phyloP scores from a whole-genome alignment of 2,113 vertebrate genomes.

The Orcinus orca region DNA sequence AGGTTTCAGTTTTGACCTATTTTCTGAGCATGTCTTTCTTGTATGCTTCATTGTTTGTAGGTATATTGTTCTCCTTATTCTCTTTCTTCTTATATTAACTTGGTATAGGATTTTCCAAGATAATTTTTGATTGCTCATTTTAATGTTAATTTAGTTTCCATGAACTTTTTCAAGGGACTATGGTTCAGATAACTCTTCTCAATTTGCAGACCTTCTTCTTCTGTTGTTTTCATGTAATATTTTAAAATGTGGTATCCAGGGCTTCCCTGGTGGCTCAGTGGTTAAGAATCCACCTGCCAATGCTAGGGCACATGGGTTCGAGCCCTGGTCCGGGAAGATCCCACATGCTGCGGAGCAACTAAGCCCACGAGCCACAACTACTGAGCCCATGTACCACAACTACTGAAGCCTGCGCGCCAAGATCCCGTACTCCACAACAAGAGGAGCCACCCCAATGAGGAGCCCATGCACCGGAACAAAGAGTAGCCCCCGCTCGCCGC shows the following conservation, averaged over 20 bases:
- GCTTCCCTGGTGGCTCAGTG: too few relatives aligned
- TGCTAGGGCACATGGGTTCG: too few relatives aligned
- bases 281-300: too few relatives aligned
- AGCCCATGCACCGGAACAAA: accelerated
- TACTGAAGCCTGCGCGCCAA: too few relatives aligned
- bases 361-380: too few relatives aligned
- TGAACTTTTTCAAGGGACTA: background rate
- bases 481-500: too few relatives aligned
- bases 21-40: background rate
- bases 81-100: background rate
- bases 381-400: too few relatives aligned
- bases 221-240: background rate
- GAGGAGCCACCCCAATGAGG: too few relatives aligned
- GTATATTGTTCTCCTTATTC: background rate
- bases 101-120: background rate
- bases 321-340: too few relatives aligned
- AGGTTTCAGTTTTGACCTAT: background rate
- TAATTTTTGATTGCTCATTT: background rate
- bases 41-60: background rate
- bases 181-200: background rate
- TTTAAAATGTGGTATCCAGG: accelerated
- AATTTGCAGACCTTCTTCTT: background rate
- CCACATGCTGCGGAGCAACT: too few relatives aligned
- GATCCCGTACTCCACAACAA: too few relatives aligned
- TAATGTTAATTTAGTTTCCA: background rate